phyloP scores from a whole-genome alignment of 2,113 vertebrate species.

The Hylia prasina region DNA sequence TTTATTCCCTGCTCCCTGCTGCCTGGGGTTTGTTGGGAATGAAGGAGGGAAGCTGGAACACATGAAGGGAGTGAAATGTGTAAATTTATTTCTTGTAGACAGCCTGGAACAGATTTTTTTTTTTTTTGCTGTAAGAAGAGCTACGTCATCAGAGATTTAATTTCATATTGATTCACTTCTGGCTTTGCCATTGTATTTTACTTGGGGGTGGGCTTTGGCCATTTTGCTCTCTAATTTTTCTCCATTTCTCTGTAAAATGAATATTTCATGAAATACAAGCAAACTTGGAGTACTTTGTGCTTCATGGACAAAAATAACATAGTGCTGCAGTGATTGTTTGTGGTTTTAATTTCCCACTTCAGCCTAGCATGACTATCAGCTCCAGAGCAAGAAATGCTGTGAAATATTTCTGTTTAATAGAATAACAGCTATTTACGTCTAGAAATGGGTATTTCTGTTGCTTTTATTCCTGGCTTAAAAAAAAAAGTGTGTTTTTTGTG shows the following conservation, averaged over 20 bases:
- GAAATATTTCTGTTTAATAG: background rate
- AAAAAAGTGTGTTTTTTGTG: background rate
- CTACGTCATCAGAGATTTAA: background rate
- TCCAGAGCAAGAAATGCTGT: background rate
- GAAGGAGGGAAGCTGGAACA: background rate
- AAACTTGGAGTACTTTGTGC: background rate
- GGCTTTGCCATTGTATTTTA: background rate
- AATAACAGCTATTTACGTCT: background rate
- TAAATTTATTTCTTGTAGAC: rapidly evolving
- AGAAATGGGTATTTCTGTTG: background rate
- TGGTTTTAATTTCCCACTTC: background rate
- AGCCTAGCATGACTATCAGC: background rate
- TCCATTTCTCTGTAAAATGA: background rate
- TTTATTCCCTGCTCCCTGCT: background rate
- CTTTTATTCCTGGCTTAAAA: background rate
- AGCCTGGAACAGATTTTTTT: background rate
- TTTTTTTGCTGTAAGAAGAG: background rate
- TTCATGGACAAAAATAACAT: background rate
- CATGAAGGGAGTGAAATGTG: background rate
- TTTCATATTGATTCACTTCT: background rate
- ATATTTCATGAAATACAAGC: background rate
- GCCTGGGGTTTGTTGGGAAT: background rate
- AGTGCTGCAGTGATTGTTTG: background rate
- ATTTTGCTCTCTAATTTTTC: background rate
- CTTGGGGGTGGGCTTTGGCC: background rate